phyloP scores from a whole-genome alignment of 2,113 vertebrate genomes.

The Asarcornis scutulata region DNA sequence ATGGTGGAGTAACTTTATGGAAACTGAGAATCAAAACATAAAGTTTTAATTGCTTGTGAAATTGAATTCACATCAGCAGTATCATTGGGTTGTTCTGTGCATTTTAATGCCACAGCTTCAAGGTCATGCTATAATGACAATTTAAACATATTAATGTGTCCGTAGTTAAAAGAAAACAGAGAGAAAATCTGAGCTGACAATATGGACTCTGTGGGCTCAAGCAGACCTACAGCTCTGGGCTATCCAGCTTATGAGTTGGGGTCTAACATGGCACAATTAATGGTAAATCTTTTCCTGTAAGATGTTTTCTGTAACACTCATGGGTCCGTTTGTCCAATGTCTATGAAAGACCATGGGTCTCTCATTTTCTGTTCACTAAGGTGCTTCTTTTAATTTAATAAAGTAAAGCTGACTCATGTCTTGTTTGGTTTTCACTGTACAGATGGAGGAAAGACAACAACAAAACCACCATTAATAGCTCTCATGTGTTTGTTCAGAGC shows the following conservation, averaged over 20 bases:
- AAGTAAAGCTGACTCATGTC: not conserved
- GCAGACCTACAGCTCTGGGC: not conserved
- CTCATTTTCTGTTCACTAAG: not conserved
- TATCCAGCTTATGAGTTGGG: rapidly evolving
- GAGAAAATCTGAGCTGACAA: not conserved
- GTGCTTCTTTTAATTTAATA: not conserved
- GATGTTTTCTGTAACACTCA: not conserved
- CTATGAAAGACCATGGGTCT: not conserved
- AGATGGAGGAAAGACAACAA: not conserved
- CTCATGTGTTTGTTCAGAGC: not conserved
- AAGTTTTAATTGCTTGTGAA: not conserved
- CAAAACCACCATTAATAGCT: not conserved
- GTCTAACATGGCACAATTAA: not conserved
- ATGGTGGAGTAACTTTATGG: not conserved
- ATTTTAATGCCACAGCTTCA: not conserved
- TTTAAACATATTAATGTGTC: not conserved
- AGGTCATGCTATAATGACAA: not conserved
- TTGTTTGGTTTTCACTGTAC: not conserved
- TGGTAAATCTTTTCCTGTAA: not conserved
- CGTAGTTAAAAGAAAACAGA: not conserved
- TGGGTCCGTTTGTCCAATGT: not conserved
- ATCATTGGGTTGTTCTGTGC: not conserved
- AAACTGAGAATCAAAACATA: not conserved
- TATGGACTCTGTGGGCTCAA: not conserved
- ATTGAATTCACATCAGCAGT: not conserved